These are phyloP conservation scores for Hypothenemus hampei DNA, from an alignment of 1,140 invertebrate species.

Conservation along the genomic window DNA sequence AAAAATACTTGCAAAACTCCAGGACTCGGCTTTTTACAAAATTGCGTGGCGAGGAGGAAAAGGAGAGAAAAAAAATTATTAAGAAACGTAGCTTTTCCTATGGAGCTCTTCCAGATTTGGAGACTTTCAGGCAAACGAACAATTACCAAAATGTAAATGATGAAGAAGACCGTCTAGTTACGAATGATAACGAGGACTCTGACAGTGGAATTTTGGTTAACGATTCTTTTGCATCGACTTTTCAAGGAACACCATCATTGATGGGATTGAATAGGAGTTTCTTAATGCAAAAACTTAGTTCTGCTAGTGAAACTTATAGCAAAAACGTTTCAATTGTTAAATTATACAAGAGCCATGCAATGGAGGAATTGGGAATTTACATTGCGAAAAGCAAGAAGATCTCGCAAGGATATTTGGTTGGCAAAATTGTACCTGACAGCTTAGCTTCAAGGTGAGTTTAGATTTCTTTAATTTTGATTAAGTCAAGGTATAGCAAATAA, in stretches of 20 bases:
- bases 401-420: conserved; percentile 72
- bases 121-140: conserved; percentile 62
- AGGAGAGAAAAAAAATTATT: conserved; percentile 50
- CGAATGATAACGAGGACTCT: conserved; percentile 54
- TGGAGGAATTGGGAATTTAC: conserved; percentile 76
- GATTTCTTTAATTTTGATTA: not conserved
- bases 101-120: conserved; percentile 65
- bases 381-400: conserved; percentile 70
- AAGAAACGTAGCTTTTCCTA: conserved; percentile 68
- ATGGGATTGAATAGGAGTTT: not conserved
- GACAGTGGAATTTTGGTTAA: conserved; percentile 73
- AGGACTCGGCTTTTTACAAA: conserved; percentile 64
- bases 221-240: conserved; percentile 61
- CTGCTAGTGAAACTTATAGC: conserved; percentile 12
- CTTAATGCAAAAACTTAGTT: conserved; percentile 1
- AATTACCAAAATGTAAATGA: conserved; percentile 57
- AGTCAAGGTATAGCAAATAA: not conserved
- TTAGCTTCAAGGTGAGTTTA: conserved; percentile 66
- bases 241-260: conserved; percentile 52
- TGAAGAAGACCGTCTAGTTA: conserved; percentile 47
- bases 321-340: conserved; percentile 55
- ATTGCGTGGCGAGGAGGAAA: conserved; percentile 50
- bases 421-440: conserved; percentile 74
- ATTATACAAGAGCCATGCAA: conserved; percentile 58
- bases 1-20: conserved; percentile 63